phyloP scores from a whole-genome alignment of 2,113 vertebrate species.

The Cheilinus undulatus region DNA sequence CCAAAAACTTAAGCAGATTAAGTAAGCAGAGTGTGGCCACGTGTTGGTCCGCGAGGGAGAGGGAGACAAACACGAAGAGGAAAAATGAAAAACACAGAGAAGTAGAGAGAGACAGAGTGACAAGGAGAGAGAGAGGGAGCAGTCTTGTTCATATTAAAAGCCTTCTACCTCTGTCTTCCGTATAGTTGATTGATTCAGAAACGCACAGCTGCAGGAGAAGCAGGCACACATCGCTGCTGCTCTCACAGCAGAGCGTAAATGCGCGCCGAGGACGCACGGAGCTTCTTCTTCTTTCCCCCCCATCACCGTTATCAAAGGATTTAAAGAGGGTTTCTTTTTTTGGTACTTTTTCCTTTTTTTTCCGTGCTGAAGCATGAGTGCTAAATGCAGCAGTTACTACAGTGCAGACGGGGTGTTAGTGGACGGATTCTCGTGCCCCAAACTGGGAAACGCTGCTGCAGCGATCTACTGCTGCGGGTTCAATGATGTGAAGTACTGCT shows the following conservation, averaged over 20 bases:
- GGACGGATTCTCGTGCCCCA: conserved; percentile 89
- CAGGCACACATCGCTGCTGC: neutral
- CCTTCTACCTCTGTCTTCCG: neutral
- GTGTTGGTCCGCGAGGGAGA: neutral
- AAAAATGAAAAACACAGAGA: neutral
- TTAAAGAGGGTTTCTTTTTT: neutral
- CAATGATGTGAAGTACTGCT: conserved; percentile 94
- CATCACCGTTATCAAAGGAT: neutral
- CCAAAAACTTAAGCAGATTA: conserved; percentile 6
- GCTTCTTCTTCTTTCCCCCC: neutral
- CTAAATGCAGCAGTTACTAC: conserved; percentile 88
- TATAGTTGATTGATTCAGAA: neutral
- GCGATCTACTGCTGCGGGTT: conserved; percentile 93
- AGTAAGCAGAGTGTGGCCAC: neutral
- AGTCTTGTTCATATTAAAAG: conserved; percentile 32
- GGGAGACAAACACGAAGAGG: too few species aligned
- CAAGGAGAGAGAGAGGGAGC: neutral
- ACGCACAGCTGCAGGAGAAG: conserved; percentile 2
- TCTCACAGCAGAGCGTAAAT: neutral
- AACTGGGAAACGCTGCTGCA: conserved; percentile 80
- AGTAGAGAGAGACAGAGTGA: neutral
- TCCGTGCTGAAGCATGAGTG: conserved; percentile 81
- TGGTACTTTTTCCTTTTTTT: neutral
- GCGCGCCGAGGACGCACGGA: neutral
- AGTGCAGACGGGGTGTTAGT: conserved; percentile 84